These are phyloP conservation scores for Spisula subtruncata DNA, from an alignment of 2,888 invertebrate genomes.

Conservation along the genomic window DNA sequence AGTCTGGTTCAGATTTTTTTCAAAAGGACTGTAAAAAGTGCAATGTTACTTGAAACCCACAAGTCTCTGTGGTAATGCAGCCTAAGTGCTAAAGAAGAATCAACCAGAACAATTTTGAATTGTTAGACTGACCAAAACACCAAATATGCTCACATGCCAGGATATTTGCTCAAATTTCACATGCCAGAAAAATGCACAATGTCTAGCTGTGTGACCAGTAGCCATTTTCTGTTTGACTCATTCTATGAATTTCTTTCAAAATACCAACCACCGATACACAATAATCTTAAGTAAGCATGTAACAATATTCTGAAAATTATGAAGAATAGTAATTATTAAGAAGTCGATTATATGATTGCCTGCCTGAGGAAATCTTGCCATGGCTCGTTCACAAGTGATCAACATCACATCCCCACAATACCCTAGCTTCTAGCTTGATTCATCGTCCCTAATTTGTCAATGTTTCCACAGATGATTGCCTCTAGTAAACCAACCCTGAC, in stretches of 20 bases:
- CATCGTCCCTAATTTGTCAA: constrained; percentile 13
- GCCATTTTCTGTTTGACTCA: background rate
- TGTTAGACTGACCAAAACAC: too few species aligned
- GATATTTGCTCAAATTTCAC: too few species aligned
- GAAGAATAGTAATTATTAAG: background rate
- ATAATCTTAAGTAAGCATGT: background rate
- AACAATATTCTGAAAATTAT: constrained; percentile 1
- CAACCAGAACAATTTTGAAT: too few species aligned
- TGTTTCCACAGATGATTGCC: constrained; percentile 30
- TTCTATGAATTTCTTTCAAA: background rate
- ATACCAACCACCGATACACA: background rate
- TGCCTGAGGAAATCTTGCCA: constrained; percentile 9
- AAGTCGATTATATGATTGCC: background rate
- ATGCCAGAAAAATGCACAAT: too few species aligned
- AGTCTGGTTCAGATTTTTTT: too few species aligned
- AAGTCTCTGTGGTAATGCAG: too few species aligned
- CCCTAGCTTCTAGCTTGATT: background rate
- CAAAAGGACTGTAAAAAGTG: too few species aligned
- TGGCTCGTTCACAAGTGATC: constrained; percentile 13
- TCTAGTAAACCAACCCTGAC: constrained; percentile 41
- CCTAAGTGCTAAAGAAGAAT: too few species aligned
- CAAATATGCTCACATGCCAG: too few species aligned
- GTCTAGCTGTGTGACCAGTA: background rate
- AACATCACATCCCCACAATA: background rate
- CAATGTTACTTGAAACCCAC: too few species aligned